Base-by-base conservation (phyloP, 2,888 invertebrate genomes). In the Drosophila pseudotalamancana region DNA sequence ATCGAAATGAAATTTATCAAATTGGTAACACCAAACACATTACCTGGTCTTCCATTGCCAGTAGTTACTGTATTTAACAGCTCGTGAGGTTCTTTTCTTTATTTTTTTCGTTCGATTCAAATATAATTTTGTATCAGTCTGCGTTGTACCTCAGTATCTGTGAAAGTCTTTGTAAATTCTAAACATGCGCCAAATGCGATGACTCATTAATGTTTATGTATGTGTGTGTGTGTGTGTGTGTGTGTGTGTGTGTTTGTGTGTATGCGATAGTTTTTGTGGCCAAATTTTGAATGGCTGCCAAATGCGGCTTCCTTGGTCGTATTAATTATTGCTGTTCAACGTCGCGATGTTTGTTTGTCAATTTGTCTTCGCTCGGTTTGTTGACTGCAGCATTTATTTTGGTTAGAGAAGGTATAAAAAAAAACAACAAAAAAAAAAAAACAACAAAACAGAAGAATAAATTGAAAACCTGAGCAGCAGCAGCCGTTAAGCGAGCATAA, bases 271-370 rank as follows among this genome's bases (percentile, higher is more conserved):
- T 64, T 69, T 66, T 50, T 66, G 73, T 77, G 43, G 76, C 70
- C 84, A 67, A 65, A 64, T 82, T 77, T 89, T 88, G 88, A 87
- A 83, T 77, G 74, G 62, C 62, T 88, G 89, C 89, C 89, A 89
- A 89, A 83, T 75, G 89, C 74, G 84, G 79, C 84, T 89, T 88
- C 79, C 86, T 87, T 87, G 83, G 88, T 72, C 67, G 79, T 87
- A 87, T 84, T 84, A 84, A 87, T 84, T 85, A 85, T 84, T 87
- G 85, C 77, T 85, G 85, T 84, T 87, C 75, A 50, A 71, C 75
- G 84, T 87, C 85, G 82, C 77, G 79, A 77, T 82, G 87, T 84
- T 87, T 85, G 85, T 84, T 85, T 84, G 87, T 82, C 79, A 82
- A 87, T 84, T 85, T 84, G 87, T 87, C 85, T 84, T 84, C 73